Conservation (phyloP, 2,888 invertebrate species). For the Clanis bilineata region DNA sequence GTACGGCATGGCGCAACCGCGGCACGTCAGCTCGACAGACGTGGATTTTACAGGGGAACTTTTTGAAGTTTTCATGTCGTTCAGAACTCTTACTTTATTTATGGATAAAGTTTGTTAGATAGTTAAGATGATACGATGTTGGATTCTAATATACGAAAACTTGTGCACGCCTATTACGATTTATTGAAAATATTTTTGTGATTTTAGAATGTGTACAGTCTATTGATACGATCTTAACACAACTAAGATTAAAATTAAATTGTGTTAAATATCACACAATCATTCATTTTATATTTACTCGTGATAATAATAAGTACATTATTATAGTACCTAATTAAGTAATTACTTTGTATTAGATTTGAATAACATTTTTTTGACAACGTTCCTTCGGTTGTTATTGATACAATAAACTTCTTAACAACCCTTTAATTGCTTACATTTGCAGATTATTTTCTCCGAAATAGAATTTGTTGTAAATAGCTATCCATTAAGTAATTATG, state of each 20-base stretch:
- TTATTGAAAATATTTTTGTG: background rate
- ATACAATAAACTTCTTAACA: background rate
- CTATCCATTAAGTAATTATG: background rate
- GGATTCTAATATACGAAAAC: slow-evolving; percentile 16
- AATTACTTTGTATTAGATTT: background rate
- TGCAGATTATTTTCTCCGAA: slow-evolving; percentile 1
- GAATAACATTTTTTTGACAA: background rate
- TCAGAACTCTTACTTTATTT: slow-evolving; percentile 29
- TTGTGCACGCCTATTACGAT: background rate
- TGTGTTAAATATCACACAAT: background rate
- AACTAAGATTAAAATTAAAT: background rate
- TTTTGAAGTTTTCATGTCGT: slow-evolving; percentile 40
- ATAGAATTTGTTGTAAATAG: background rate
- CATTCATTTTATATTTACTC: background rate
- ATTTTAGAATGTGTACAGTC: background rate
- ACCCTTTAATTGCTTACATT: background rate
- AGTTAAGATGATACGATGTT: slow-evolving; percentile 23
- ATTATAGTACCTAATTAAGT: background rate
- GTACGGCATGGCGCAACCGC: slow-evolving; percentile 51
- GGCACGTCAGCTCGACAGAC: slow-evolving; percentile 44
- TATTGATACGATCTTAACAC: background rate
- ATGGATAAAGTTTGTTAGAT: slow-evolving; percentile 35
- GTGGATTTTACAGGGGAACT: slow-evolving; percentile 31
- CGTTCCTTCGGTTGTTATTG: background rate
- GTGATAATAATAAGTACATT: background rate